Percentiles rank a stretch among this genome's conserved stretches.
These are phyloP conservation scores for Ophioninae sp. DNA, from an alignment of 2,888 invertebrate species.

Conservation along the genomic window DNA sequence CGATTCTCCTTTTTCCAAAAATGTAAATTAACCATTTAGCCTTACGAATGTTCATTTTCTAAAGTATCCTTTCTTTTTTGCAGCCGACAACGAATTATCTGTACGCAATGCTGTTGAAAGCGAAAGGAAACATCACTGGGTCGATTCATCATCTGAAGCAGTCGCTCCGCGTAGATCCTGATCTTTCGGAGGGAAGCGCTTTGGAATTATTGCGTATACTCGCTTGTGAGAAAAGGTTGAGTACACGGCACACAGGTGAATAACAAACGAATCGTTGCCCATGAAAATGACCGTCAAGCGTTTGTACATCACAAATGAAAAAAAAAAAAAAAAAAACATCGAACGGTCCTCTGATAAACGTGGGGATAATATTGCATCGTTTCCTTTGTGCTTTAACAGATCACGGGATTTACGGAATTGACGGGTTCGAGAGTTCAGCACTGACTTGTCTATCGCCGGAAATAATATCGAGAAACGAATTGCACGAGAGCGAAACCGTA, in stretches of 20 bases:
- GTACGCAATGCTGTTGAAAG: conserved; percentile 85
- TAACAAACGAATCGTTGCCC: neutral
- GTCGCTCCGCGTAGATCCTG: conserved; percentile 83
- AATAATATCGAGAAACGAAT: conserved; percentile 66
- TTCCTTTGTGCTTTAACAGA: conserved; percentile 14
- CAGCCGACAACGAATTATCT: conserved; percentile 89
- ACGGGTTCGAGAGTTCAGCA: conserved; percentile 61
- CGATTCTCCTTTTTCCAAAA: neutral
- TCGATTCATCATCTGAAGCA: conserved; percentile 86
- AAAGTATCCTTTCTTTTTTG: conserved; percentile 59
- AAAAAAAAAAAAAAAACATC: neutral
- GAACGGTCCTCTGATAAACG: neutral
- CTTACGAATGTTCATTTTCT: neutral
- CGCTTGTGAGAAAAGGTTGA: conserved; percentile 81
- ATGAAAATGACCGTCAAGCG: no score
- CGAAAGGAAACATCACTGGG: conserved; percentile 85
- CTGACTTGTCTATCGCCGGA: conserved; percentile 64
- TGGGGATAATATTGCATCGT: neutral
- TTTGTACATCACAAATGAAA: neutral
- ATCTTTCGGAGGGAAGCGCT: conserved; percentile 82
- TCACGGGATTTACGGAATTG: conserved; percentile 43
- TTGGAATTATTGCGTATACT: conserved; percentile 82
- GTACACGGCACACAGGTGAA: conserved; percentile 63
- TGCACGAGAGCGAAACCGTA: conserved; percentile 67
- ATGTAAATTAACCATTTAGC: neutral